Evolutionary conservation across 2,797 vertebrate genomes (phyloP).

Genomic region (Pipistrellus kuhlii): DNA sequence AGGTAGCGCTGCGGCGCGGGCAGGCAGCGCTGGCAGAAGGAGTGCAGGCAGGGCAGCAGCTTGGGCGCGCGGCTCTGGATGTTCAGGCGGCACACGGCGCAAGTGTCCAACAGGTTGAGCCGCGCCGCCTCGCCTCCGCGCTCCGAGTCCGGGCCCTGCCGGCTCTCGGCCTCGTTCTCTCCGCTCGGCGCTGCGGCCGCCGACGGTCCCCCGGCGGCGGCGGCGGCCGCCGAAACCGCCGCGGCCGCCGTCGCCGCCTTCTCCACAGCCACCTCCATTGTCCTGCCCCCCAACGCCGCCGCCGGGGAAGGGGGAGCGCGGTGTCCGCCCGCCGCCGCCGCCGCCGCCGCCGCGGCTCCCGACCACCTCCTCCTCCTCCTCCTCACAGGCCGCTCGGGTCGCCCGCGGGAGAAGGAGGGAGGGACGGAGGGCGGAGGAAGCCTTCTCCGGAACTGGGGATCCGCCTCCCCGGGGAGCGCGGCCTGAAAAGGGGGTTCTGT

Average conservation of each 20-base stretch:
- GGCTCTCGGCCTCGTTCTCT: conserved; percentile 97
- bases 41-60: conserved; percentile 97
- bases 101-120: conserved; percentile 97
- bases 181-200: conserved; percentile 80
- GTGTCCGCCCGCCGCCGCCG: conserved; percentile 86
- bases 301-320: conserved; percentile 80
- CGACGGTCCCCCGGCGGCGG: conserved; percentile 70
- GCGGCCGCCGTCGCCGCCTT: conserved; percentile 72
- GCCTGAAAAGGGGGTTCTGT: conserved; percentile 69
- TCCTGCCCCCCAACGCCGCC: conserved; percentile 76
- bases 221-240: conserved; percentile 61
- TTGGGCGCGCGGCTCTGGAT: conserved; percentile 97
- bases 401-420: conserved; percentile 17
- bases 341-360: conserved; percentile 86
- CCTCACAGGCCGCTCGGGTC: conserved; percentile 24
- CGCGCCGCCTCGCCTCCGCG: conserved; percentile 89
- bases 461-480: conserved; percentile 68
- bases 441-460: conserved; percentile 53
- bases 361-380: conserved; percentile 89
- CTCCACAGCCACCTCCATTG: conserved; percentile 85
- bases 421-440: neutral
- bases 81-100: conserved; percentile 94
- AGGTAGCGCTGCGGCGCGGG: conserved; percentile 92
- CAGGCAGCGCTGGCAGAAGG: conserved; percentile 96
- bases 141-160: conserved; percentile 92